Conservation (phyloP, 92 coral and sea anemone genomes). For the Palythoa grandis region DNA sequence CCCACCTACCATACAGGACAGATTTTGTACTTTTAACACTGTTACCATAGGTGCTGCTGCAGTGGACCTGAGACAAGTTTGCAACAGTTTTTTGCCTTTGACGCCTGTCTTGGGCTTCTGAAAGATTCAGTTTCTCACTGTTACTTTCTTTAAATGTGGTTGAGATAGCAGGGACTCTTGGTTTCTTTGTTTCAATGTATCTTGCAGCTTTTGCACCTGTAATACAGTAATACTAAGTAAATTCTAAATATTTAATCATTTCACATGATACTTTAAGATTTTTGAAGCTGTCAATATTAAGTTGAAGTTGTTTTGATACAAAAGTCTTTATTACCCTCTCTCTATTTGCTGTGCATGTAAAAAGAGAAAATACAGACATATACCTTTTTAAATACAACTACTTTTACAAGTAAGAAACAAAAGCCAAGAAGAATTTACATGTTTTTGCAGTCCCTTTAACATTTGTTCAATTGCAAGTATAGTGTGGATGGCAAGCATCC, state of each 20-base stretch:
- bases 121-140: slow-evolving; percentile 51
- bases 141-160: slow-evolving; percentile 49
- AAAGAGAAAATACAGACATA: neutral
- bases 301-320: no score
- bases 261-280: no score
- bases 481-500: slow-evolving; percentile 59
- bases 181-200: no score
- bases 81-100: slow-evolving; percentile 46
- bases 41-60: slow-evolving; percentile 20
- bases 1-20: slow-evolving; percentile 54
- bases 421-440: slow-evolving; percentile 59
- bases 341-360: neutral
- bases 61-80: slow-evolving; percentile 40
- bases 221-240: no score
- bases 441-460: slow-evolving; percentile 62
- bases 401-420: slow-evolving; percentile 53
- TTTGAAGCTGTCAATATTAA: no score
- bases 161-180: no score
- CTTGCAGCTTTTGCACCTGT: no score
- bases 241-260: no score
- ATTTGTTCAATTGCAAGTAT: slow-evolving; percentile 60
- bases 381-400: slow-evolving; percentile 61
- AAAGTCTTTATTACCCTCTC: neutral
- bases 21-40: slow-evolving; percentile 27
- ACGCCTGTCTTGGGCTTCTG: slow-evolving; percentile 53